Evolutionary conservation across 2,113 vertebrate species (phyloP), one percentile per base, ranked within the genome.

Genomic region (Brachyistius frenatus): DNA sequence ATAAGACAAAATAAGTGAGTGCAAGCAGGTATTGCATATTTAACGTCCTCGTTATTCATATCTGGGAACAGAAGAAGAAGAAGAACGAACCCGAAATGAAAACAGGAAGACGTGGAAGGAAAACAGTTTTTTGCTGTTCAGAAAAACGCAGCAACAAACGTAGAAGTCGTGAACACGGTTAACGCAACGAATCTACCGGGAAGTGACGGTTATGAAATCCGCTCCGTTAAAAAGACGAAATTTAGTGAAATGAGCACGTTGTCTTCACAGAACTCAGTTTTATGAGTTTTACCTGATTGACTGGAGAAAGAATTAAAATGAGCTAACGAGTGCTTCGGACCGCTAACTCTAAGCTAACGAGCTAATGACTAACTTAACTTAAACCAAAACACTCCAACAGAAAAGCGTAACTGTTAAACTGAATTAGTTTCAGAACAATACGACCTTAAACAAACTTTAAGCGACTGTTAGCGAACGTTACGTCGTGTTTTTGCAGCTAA

Each of bases 1-100:
- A 76, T 90, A 89, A 92, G 89, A 94, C 90, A 88, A 92, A 93
- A 92, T 87, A 86, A 91, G 94, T 94, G 95, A 94, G 97, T 96
- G 97, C 96, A 97, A 97, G 96, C 95, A 96, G 95, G 94, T 96
- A 96, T 98, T 99, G 97, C 97, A 98, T 98, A 97, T 97, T 80
- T 82, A 31, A 84, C 39, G 62, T 96, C 87, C 74, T 92, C 79
- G 35, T 91, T 79, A 66, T 87, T 97, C 94, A 96, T 95, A 95
- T 96, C 94, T 94, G 95, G 95, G 90, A 93, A 94, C 88, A 87
- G 93, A 95, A 86, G 9, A 13, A 62, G 64, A 63, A 52, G 58
- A 54, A 63, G 32, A 76, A 75, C 8, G 2, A 50, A 69, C 14
- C 2, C 16, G 64, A 74, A 81, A 33, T 14, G 0, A 49, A 70